Evolutionary conservation across 2,888 invertebrate genomes (phyloP).

Genomic region (Antheraea yamamai): DNA sequence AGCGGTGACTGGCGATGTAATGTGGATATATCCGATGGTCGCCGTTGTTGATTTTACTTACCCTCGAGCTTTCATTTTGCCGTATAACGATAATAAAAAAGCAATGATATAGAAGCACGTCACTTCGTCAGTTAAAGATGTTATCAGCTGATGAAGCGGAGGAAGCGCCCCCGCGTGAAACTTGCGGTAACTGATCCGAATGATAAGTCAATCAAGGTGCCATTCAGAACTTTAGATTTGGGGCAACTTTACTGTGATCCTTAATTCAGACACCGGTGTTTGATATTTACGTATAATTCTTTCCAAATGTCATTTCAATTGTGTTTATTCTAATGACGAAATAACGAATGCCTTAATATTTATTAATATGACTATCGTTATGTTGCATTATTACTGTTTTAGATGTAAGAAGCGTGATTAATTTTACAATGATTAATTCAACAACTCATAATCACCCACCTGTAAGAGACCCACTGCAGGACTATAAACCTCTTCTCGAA

Average conservation of each 20-base stretch:
- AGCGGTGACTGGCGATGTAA: too few relatives aligned
- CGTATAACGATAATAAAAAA: too few relatives aligned
- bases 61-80: too few relatives aligned
- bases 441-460: too few relatives aligned
- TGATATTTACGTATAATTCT: slow-evolving; percentile 8
- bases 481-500: too few relatives aligned
- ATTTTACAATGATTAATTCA: too few relatives aligned
- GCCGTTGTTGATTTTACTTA: too few relatives aligned
- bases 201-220: slow-evolving; percentile 67
- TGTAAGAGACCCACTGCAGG: too few relatives aligned
- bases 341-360: background rate
- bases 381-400: background rate
- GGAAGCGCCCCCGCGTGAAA: slow-evolving; percentile 60
- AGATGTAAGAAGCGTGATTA: background rate
- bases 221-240: slow-evolving; percentile 44
- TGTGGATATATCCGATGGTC: too few relatives aligned
- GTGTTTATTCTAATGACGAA: background rate
- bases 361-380: too few relatives aligned
- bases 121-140: slow-evolving; percentile 50
- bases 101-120: slow-evolving; percentile 29
- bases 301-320: background rate
- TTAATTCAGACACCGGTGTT: background rate
- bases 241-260: slow-evolving; percentile 35
- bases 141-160: slow-evolving; percentile 63
- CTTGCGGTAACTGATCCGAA: slow-evolving; percentile 47